Evolutionary conservation across 2,888 invertebrate species (phyloP), one percentile per base, ranked within the genome.

Genomic region (Dastarcus helophoroides): DNA sequence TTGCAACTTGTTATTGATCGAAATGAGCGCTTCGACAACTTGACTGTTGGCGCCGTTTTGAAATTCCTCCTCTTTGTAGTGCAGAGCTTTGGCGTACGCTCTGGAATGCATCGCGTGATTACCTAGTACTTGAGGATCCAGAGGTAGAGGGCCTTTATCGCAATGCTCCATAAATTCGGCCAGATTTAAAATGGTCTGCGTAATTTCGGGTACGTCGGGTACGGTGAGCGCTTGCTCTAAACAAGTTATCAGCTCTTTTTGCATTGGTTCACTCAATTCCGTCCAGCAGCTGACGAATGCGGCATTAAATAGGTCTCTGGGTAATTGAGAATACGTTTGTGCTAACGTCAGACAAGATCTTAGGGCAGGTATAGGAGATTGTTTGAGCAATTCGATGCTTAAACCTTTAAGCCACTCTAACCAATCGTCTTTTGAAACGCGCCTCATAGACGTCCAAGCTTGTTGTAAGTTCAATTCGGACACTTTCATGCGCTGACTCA

Each of bases 161-260:
- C 95, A 97, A 55, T 98, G 98, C 51, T 98, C 98, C 93, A 98
- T 95, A 52, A 99, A 99, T 60, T 98, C 98, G 0, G 95, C 95
- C 38, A 99, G 66, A 65, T 98, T 98, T 8, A 99, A 68, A 37
- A 97, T 84, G 0, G 93, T 91, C 52, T 95, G 95, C 0, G 93
- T 94, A 24, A 95, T 80, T 58, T 97, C 95, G 0, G 94, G 91
- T 31, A 94, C 77, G 53, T 94, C 94, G 3, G 90, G 89, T 0
- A 93, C 89, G 35, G 79, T 78, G 4, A 98, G 63, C 0, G 97
- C 97, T 53, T 88, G 82, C 46, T 89, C 82, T 15, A 98, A 63
- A 15, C 86, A 88, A 30, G 74, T 71, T 5, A 94, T 81, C 2
- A 98, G 67, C 31, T 52, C 52, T 22, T 77, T 71, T 40, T 91